Conservation (phyloP, 2,888 invertebrate genomes). For the Flabesymbios commensalis region DNA sequence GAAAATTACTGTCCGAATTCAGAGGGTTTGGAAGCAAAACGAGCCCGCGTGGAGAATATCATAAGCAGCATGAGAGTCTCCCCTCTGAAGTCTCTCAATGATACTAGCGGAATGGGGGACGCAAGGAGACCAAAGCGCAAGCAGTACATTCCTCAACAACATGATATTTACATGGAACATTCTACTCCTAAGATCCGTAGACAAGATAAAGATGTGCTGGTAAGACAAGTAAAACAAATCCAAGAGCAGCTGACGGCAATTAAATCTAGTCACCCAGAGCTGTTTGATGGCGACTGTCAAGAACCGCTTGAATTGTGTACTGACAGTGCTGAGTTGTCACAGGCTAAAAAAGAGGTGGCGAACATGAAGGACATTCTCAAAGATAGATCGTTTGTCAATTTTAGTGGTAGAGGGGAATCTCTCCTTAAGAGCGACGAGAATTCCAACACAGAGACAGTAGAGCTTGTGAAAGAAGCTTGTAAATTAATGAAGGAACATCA, state of each 20-base stretch:
- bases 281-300: slow-evolving; percentile 7
- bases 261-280: slow-evolving; percentile 11
- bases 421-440: neutral
- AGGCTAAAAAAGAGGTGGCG: too few species aligned
- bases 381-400: neutral
- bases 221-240: slow-evolving; percentile 82
- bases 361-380: neutral
- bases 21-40: slow-evolving; percentile 69
- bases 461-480: too few species aligned
- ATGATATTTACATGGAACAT: slow-evolving; percentile 65
- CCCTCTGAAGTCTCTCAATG: slow-evolving; percentile 21
- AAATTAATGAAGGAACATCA: too few species aligned
- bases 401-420: neutral
- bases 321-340: too few species aligned
- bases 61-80: slow-evolving; percentile 84
- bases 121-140: slow-evolving; percentile 74
- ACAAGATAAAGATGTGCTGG: slow-evolving; percentile 70
- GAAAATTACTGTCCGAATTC: slow-evolving; percentile 11
- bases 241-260: slow-evolving; percentile 74
- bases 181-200: slow-evolving; percentile 59
- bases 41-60: slow-evolving; percentile 92
- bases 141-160: slow-evolving; percentile 92
- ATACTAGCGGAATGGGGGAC: neutral
- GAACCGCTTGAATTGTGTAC: neutral
- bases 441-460: neutral